Evolutionary conservation across 1,140 invertebrate genomes (phyloP).

Genomic region (Caenorhabditis tropicalis): DNA sequence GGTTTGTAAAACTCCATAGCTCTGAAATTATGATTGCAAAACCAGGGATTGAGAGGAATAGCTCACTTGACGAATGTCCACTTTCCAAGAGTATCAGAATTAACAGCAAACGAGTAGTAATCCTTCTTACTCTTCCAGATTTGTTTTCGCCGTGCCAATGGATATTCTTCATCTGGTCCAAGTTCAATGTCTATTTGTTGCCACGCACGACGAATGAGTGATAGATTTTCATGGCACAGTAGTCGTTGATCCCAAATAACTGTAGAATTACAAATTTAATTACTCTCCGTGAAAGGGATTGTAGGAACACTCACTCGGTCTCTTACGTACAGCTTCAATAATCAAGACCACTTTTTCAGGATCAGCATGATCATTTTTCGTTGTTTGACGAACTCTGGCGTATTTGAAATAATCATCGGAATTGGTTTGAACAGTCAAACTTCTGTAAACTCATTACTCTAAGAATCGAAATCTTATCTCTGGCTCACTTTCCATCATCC

Average conservation of each 20-base stretch:
- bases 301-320: background rate
- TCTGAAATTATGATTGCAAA: background rate
- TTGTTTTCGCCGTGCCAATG: conserved; percentile 20
- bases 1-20: background rate
- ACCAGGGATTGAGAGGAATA: background rate
- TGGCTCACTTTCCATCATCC: background rate
- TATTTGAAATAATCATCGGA: conserved; percentile 5
- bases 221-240: background rate
- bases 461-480: background rate
- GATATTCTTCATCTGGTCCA: background rate
- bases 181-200: background rate
- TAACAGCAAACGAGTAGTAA: background rate
- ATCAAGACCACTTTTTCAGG: background rate
- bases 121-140: conserved; percentile 41
- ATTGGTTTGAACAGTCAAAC: background rate
- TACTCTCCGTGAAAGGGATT: background rate
- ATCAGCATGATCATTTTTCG: conserved; percentile 12
- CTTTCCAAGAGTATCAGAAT: background rate
- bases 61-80: background rate
- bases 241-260: conserved; percentile 30
- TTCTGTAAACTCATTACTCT: background rate
- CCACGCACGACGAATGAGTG: background rate
- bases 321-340: background rate
- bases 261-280: background rate
- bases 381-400: background rate